Base-by-base conservation (phyloP, 1,140 invertebrate genomes). In the Caenorhabditis remanei region DNA sequence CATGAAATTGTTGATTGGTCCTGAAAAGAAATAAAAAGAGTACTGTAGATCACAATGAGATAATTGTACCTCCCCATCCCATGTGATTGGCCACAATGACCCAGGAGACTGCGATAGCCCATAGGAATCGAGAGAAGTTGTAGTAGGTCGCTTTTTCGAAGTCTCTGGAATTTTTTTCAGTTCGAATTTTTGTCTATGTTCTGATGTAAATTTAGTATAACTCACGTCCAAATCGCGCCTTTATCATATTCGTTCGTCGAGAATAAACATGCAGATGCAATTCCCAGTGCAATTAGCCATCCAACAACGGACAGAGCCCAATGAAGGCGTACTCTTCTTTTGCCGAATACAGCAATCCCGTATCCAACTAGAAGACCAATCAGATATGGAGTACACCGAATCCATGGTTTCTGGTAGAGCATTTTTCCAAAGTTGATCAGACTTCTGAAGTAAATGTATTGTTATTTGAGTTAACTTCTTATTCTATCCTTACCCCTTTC, bases 71-170 rank as follows among this genome's bases (percentile, higher is more conserved):
- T 88, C 50, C 88, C 82, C 83, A 89, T 13, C 87, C 87, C 53
- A 83, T 58, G 50, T 84, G 75, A 48, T 82, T 75, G 16, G 88
- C 88, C 4, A 88, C 65, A 43, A 89, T 83, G 55, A 88, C 67
- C 83, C 82, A 89, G 11, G 82, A 84, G 53, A 89, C 58, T 41
- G 82, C 82, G 21, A 89, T 32, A 3, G 65, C 21, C 88, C 88
- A 89, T 11, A 89, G 40, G 79, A 89, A 63, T n/a, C 88, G 82
- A 13, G 88, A 84, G 50, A 89, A 88, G 24, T 83, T 84, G 67
- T 88, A 82, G 88, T 89, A 89, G 86, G 82, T 79, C 11, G 88
- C 82, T 67, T 82, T 48, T 82, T 82, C 84, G 65, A 88, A 87
- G 13, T 87, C 58, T 53, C 87, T 88, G 58, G 46, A 88, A 58